Conservation (phyloP, 2,888 invertebrate species). For the Catotricha subobsoleta region DNA sequence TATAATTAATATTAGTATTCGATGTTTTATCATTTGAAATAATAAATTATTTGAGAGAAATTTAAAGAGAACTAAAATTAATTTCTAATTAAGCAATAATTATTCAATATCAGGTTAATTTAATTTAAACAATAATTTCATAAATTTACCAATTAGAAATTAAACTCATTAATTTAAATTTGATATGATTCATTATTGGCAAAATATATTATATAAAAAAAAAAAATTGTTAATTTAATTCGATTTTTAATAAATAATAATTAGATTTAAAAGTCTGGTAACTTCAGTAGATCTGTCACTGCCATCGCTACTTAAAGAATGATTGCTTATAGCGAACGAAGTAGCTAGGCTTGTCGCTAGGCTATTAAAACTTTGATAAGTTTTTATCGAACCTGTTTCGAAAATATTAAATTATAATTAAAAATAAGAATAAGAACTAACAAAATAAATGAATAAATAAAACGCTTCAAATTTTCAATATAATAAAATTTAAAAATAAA, state of each 20-base stretch:
- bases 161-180: no score
- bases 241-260: no score
- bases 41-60: no score
- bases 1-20: no score
- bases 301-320: slow-evolving; percentile 17
- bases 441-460: background rate
- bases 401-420: slow-evolving; percentile 1
- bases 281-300: slow-evolving; percentile 6
- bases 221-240: no score
- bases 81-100: no score
- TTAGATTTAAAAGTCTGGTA: slow-evolving; percentile 6
- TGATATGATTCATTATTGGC: background rate
- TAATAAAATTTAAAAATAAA: background rate
- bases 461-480: background rate
- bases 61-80: no score
- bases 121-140: no score
- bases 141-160: no score
- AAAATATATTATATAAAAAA: no score
- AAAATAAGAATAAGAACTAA: background rate
- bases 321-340: slow-evolving; percentile 27
- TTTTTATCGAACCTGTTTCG: slow-evolving; percentile 22
- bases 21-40: no score
- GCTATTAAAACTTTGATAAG: slow-evolving; percentile 30
- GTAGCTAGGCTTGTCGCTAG: slow-evolving; percentile 31
- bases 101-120: no score